These are phyloP conservation scores for Ciona savignyi DNA, from an alignment of 23 tunicate species.

Conservation along the genomic window DNA sequence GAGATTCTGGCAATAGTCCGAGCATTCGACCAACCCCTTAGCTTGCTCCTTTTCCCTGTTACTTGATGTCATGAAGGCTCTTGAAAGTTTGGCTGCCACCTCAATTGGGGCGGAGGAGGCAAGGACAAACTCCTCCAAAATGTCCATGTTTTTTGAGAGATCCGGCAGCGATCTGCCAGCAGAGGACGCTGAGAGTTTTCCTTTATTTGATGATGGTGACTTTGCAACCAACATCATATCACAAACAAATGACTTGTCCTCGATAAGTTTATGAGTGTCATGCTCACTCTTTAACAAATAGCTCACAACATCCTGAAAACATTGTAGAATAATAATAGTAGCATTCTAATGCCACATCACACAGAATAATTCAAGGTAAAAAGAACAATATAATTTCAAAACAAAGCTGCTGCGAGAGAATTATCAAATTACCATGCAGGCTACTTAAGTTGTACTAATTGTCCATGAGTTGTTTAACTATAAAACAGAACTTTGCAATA, in stretches of 20 bases:
- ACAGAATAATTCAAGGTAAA: too few relatives aligned
- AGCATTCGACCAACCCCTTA: slow-evolving; percentile 62
- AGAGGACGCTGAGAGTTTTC: slow-evolving; percentile 3
- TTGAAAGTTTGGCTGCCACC: slow-evolving; percentile 65
- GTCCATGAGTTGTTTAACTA: too few relatives aligned
- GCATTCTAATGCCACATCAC: too few relatives aligned
- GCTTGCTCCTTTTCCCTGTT: slow-evolving; percentile 76
- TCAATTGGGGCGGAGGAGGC: slow-evolving; percentile 76
- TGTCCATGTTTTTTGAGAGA: slow-evolving; percentile 43
- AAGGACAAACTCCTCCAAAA: slow-evolving; percentile 73
- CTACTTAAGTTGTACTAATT: too few relatives aligned
- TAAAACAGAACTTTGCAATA: too few relatives aligned
- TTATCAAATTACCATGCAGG: too few relatives aligned
- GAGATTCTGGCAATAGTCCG: slow-evolving; percentile 51
- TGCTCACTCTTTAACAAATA: slow-evolving; percentile 55
- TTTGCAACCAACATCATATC: slow-evolving; percentile 78
- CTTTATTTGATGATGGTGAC: slow-evolving; percentile 9
- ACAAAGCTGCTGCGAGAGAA: too few relatives aligned
- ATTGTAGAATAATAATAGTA: not conserved
- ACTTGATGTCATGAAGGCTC: slow-evolving; percentile 58
- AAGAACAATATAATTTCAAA: too few relatives aligned
- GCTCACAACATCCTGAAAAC: slow-evolving; percentile 75
- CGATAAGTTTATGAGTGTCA: slow-evolving; percentile 65
- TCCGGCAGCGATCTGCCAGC: not conserved
- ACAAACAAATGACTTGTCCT: slow-evolving; percentile 73